These are phyloP conservation scores for Plagiodera versicolora DNA, from an alignment of 2,888 invertebrate species.

Conservation along the genomic window DNA sequence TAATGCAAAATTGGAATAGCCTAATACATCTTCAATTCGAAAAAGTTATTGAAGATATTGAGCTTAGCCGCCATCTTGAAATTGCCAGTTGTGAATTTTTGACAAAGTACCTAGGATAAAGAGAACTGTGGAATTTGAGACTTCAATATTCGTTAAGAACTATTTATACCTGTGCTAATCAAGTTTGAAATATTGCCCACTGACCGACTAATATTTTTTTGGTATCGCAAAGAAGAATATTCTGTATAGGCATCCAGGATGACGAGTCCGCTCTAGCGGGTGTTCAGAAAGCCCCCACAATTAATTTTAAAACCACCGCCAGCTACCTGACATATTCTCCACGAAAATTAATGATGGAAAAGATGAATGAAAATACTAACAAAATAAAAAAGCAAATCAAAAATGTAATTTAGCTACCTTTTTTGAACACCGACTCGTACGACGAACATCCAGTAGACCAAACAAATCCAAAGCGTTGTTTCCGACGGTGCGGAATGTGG, in stretches of 20 bases:
- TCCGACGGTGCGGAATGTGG: neutral
- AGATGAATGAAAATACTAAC: slow-evolving; percentile 46
- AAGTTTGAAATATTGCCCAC: too few relatives aligned
- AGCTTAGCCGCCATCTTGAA: too few relatives aligned
- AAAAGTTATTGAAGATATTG: too few relatives aligned
- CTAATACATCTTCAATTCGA: too few relatives aligned
- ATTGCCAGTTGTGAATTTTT: too few relatives aligned
- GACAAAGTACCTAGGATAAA: too few relatives aligned
- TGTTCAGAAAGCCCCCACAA: slow-evolving; percentile 28
- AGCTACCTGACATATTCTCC: slow-evolving; percentile 45
- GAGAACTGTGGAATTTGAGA: too few relatives aligned
- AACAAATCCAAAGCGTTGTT: slow-evolving; percentile 5
- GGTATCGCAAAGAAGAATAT: neutral
- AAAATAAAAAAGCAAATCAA: slow-evolving; percentile 44
- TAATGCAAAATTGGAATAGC: too few relatives aligned
- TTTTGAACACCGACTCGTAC: slow-evolving; percentile 41
- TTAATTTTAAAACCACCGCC: slow-evolving; percentile 31
- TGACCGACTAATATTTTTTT: too few relatives aligned
- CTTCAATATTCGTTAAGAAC: too few relatives aligned
- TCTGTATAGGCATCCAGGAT: neutral
- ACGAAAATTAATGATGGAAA: slow-evolving; percentile 44
- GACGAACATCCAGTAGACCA: slow-evolving; percentile 22
- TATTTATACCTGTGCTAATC: too few relatives aligned
- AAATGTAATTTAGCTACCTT: slow-evolving; percentile 45
- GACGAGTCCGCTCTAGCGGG: slow-evolving; percentile 29